These are phyloP conservation scores for Acinonyx jubatus DNA, from an alignment of 2,113 vertebrate species.

Conservation along the genomic window DNA sequence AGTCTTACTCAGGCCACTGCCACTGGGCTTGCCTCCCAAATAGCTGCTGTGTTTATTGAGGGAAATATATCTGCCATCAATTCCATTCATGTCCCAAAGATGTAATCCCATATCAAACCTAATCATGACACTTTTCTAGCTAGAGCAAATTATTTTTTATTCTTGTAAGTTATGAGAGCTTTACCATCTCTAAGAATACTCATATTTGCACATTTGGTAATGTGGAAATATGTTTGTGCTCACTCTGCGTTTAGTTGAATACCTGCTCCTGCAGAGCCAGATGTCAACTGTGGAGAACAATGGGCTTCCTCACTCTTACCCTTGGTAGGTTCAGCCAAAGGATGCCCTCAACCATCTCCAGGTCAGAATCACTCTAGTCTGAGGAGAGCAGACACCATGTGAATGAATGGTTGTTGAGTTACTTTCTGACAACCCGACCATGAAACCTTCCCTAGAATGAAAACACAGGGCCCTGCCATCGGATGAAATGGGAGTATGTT, in stretches of 20 bases:
- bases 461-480: background rate
- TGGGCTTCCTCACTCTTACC: background rate
- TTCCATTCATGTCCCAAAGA: background rate
- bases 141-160: background rate
- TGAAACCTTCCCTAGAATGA: background rate
- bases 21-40: background rate
- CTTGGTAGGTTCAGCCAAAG: background rate
- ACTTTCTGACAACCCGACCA: background rate
- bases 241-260: background rate
- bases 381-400: background rate
- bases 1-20: background rate
- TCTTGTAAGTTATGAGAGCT: background rate
- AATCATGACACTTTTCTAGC: background rate
- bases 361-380: background rate
- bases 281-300: background rate
- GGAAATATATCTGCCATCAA: background rate
- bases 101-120: background rate
- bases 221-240: background rate
- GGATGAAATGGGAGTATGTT: background rate
- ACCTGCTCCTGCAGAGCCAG: background rate
- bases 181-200: background rate
- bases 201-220: fast-evolving
- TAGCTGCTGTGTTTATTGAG: background rate
- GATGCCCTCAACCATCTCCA: background rate
- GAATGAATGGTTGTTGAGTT: background rate